phyloP scores from a whole-genome alignment of 2,113 vertebrate species.

The Sorex araneus region DNA sequence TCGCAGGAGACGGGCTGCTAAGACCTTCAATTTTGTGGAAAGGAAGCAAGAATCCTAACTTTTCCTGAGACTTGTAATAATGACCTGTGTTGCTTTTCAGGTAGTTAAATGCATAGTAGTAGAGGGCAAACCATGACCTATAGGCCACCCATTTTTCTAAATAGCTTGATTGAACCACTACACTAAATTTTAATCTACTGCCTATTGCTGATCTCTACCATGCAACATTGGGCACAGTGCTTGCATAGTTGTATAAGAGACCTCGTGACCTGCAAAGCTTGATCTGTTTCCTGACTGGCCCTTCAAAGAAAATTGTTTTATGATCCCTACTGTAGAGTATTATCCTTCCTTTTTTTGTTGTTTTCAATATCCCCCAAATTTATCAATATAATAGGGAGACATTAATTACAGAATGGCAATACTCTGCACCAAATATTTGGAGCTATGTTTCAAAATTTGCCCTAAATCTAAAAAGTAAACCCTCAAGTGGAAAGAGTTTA shows the following conservation, averaged over 20 bases:
- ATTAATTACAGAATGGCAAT: constrained; percentile 24
- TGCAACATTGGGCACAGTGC: neutral
- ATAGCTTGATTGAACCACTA: neutral
- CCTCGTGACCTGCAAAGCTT: neutral
- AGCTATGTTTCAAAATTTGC: constrained; percentile 33
- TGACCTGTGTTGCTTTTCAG: neutral
- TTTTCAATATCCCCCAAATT: constrained; percentile 29
- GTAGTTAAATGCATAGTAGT: neutral
- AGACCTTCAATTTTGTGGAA: neutral
- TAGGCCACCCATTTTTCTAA: neutral
- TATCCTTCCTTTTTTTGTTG: neutral
- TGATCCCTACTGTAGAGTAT: neutral
- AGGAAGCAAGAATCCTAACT: neutral
- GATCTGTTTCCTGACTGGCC: constrained; percentile 13
- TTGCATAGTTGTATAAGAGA: neutral
- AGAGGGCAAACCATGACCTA: neutral
- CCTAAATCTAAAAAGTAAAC: neutral
- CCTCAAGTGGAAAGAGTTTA: constrained; percentile 53
- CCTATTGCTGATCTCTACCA: neutral
- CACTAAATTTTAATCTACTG: neutral
- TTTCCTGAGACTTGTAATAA: neutral
- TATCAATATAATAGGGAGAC: neutral
- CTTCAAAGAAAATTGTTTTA: neutral
- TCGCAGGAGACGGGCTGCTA: neutral
- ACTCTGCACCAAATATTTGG: constrained; percentile 42